phyloP scores from a whole-genome alignment of 2,113 vertebrate genomes.

The Callipepla californica region DNA sequence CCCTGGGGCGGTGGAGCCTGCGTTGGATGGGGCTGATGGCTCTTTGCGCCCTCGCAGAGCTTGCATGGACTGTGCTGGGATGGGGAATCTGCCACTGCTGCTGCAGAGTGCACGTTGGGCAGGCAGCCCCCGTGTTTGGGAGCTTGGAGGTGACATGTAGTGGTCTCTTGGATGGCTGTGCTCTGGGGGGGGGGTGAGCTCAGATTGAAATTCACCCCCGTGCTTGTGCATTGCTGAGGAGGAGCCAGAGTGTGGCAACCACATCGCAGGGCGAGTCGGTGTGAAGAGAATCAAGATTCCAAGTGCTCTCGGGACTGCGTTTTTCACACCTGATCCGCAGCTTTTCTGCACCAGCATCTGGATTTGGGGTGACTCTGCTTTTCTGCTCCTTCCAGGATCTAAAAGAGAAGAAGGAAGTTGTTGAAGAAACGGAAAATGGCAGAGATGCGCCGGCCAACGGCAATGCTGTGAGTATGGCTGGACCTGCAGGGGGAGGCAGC shows the following conservation, averaged over 20 bases:
- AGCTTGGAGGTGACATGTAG: conserved; percentile 52
- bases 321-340: conserved; percentile 32
- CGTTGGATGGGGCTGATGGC: not conserved
- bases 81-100: conserved; percentile 48
- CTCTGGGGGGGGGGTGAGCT: conserved; percentile 7
- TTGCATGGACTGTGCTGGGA: conserved; percentile 39
- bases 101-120: conserved; percentile 42
- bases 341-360: conserved; percentile 25
- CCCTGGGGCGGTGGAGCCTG: fast-evolving
- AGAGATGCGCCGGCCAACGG: conserved; percentile 93
- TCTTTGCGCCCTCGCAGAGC: conserved; percentile 35
- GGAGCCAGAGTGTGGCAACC: conserved; percentile 32
- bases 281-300: not conserved
- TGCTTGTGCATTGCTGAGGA: not conserved
- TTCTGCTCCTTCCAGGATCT: conserved; percentile 84
- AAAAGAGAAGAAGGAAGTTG: conserved; percentile 95
- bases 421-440: conserved; percentile 95
- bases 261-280: not conserved
- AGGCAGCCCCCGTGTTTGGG: not conserved
- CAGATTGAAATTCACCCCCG: conserved; percentile 32
- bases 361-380: conserved; percentile 34
- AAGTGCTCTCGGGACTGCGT: not conserved
- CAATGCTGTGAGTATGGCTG: conserved; percentile 86
- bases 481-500: not conserved
- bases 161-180: conserved; percentile 33